Conservation (phyloP, 1,140 invertebrate species). For the Thaumatotibia leucotreta region DNA sequence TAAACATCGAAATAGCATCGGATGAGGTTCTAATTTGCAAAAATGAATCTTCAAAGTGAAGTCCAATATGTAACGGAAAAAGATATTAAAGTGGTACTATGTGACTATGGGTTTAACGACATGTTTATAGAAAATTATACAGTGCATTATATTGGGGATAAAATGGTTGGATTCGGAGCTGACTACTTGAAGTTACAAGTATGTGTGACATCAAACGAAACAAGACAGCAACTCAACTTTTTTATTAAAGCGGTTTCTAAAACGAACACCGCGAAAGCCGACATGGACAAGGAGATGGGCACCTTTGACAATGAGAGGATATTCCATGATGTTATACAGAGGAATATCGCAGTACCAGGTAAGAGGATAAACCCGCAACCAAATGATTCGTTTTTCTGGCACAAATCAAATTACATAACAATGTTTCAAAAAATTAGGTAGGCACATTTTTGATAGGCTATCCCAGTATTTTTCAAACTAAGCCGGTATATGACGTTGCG, state of each 20-base stretch:
- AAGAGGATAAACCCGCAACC: slow-evolving; percentile 9
- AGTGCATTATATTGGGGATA: slow-evolving; percentile 44
- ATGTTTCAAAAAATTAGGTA: too few species aligned
- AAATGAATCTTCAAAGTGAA: neutral
- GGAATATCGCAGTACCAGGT: slow-evolving; percentile 40
- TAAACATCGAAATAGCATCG: neutral
- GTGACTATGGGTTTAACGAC: slow-evolving; percentile 27
- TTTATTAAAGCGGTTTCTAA: slow-evolving; percentile 57
- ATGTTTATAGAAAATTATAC: slow-evolving; percentile 29
- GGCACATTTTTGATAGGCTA: too few species aligned
- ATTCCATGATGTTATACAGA: slow-evolving; percentile 48
- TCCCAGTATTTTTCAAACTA: too few species aligned
- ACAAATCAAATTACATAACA: neutral
- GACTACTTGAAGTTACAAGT: slow-evolving; percentile 61
- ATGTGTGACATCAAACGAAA: slow-evolving; percentile 20
- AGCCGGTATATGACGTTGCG: too few species aligned
- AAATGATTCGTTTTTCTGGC: neutral
- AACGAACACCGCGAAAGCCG: slow-evolving; percentile 52
- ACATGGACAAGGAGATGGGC: slow-evolving; percentile 50
- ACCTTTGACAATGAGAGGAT: slow-evolving; percentile 50
- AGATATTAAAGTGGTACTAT: slow-evolving; percentile 42
- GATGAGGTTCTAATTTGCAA: neutral
- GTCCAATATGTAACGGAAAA: slow-evolving; percentile 34
- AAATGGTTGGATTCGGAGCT: slow-evolving; percentile 59
- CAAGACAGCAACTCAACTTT: slow-evolving; percentile 33